These are phyloP conservation scores for Drosophila anomalata DNA, from an alignment of 2,888 invertebrate species.

Conservation along the genomic window DNA sequence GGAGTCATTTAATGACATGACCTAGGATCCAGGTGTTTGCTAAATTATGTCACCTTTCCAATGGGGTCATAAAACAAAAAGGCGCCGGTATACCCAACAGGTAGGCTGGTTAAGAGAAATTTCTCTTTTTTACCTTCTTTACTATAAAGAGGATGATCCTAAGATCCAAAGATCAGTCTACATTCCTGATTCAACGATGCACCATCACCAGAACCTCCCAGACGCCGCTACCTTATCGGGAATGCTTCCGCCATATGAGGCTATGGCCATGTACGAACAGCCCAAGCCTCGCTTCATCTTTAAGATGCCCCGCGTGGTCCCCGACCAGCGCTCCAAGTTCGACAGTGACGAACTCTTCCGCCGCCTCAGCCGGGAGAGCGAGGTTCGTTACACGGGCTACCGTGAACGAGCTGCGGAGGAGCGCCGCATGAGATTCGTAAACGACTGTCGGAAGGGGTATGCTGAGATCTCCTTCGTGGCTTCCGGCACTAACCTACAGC, in stretches of 20 bases:
- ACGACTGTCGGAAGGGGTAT: slow-evolving; percentile 96
- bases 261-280: slow-evolving; percentile 95
- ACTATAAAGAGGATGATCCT: slow-evolving; percentile 26
- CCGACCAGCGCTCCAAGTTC: slow-evolving; percentile 97
- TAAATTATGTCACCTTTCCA: slow-evolving; percentile 13
- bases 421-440: slow-evolving; percentile 94
- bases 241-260: slow-evolving; percentile 89
- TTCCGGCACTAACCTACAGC: slow-evolving; percentile 96
- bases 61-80: slow-evolving; percentile 41
- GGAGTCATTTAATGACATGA: background rate
- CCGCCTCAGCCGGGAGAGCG: slow-evolving; percentile 95
- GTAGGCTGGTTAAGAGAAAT: background rate
- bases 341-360: slow-evolving; percentile 98
- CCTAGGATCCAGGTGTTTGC: slow-evolving; percentile 5
- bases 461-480: slow-evolving; percentile 96
- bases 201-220: slow-evolving; percentile 64
- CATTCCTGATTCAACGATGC: slow-evolving; percentile 43
- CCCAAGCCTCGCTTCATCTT: slow-evolving; percentile 94
- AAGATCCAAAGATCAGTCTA: slow-evolving; percentile 28
- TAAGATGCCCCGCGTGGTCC: slow-evolving; percentile 98
- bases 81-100: background rate
- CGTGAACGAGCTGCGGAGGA: slow-evolving; percentile 95
- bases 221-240: slow-evolving; percentile 83
- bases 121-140: background rate
- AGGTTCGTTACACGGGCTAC: slow-evolving; percentile 97